Evolutionary conservation across 1,140 invertebrate genomes (phyloP).

Genomic region (Scylla paramamosain): DNA sequence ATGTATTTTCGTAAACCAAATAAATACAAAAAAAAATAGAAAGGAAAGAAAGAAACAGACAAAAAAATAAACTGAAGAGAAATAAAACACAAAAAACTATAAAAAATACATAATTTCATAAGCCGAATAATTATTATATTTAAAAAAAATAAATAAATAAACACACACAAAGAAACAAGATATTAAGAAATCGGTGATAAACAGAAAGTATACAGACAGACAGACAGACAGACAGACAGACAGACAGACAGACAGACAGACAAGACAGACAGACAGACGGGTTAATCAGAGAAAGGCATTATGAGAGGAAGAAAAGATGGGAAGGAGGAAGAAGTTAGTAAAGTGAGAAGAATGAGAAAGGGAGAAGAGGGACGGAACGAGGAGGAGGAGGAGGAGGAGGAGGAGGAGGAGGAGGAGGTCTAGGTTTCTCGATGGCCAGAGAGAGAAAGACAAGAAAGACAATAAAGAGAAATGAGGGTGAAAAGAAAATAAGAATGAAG

Average conservation of each 20-base stretch:
- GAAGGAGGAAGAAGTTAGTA: background rate
- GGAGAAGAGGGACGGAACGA: background rate
- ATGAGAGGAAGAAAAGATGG: background rate
- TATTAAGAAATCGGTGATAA: too few species aligned
- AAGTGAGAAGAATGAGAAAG: background rate
- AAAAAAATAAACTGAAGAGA: background rate
- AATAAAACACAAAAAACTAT: background rate
- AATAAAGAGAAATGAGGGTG: background rate
- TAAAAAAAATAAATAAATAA: background rate
- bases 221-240: background rate
- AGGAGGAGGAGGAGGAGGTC: background rate
- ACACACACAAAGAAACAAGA: background rate
- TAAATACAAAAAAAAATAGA: background rate
- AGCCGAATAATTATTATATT: background rate
- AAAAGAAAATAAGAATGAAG: background rate
- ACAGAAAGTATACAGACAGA: background rate
- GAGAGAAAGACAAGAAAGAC: background rate
- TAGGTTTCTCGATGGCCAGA: background rate
- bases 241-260: background rate
- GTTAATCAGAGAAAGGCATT: too few species aligned
- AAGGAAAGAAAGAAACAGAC: background rate
- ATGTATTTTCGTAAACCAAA: background rate
- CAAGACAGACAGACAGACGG: too few species aligned
- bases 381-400: background rate
- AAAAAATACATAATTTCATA: background rate